Base-by-base conservation (phyloP, 2,888 invertebrate species). In the Glomeris marginata region DNA sequence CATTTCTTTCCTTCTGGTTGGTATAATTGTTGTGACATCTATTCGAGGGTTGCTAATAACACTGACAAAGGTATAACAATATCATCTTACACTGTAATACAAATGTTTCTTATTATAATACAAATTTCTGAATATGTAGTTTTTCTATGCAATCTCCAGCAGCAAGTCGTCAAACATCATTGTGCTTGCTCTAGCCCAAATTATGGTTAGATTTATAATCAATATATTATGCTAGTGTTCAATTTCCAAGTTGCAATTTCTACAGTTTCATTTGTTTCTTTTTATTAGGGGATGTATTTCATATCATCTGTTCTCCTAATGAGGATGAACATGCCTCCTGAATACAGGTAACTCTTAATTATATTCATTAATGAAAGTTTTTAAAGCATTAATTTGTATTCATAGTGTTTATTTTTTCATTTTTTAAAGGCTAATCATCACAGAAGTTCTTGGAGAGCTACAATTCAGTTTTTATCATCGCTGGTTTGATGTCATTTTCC, bases 401-500 rank as follows among this genome's bases (percentile, higher is more conserved):
- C 13, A 38, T 20, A 22, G 41, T 45, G 18, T 35, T 49, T 36
- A 34, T 54, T 41, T 49, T n/a, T n/a, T n/a, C n/a, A 10, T 44
- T 40, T 36, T 13, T 61, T 62, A 20, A 61, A 72, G 97, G 36
- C 81, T 81, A 43, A 98, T 98, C 45, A 82, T 87, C 54, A 84
- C 84, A 0, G 77, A 84, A 72, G 97, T 98, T 0, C 69, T 98
- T 16, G 98, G 97, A 1, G 95, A 95, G 64, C 71, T 98, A 54
- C 95, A 98, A 67, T 98, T 98, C 62, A 94, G 90, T 66, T 98
- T 98, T 73, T 98, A 98, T 65, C 98, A 98, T 66, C 77, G 98
- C 53, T 99, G 98, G 98, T 98, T 99, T 67, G 98, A 98, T 68
- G 97, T 98, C 3, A 99, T 98, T 64, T 98, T 98, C 67, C 73